These are phyloP conservation scores for Tridacna crocea DNA, from an alignment of 2,888 invertebrate species.

Conservation along the genomic window DNA sequence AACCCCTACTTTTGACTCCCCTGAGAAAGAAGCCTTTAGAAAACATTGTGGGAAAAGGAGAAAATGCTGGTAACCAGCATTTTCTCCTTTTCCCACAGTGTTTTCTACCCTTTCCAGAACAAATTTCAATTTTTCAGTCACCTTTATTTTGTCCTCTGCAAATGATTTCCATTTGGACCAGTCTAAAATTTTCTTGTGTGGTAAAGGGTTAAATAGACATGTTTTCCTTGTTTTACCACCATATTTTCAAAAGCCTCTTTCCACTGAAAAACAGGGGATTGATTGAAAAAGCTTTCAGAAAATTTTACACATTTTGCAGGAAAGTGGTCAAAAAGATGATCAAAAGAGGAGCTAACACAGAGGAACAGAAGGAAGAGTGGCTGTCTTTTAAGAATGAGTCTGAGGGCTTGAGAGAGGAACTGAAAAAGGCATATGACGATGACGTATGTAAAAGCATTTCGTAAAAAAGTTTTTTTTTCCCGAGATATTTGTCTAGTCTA, in stretches of 20 bases:
- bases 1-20: too few species aligned
- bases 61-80: neutral
- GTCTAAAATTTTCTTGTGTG: too few species aligned
- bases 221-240: neutral
- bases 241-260: neutral
- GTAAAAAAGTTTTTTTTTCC: neutral
- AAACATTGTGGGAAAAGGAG: neutral
- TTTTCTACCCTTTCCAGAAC: too few species aligned
- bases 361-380: constrained; percentile 64
- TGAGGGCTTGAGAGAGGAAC: constrained; percentile 53
- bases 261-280: neutral
- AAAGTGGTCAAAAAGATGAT: constrained; percentile 60
- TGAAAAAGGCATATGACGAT: constrained; percentile 47
- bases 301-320: constrained; percentile 30
- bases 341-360: constrained; percentile 60
- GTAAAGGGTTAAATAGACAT: too few species aligned
- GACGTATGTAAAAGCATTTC: constrained; percentile 57
- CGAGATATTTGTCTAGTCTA: too few species aligned
- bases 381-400: constrained; percentile 60
- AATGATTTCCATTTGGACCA: too few species aligned
- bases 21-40: too few species aligned
- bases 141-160: too few species aligned
- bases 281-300: neutral
- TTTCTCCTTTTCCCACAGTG: neutral
- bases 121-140: too few species aligned